Percentiles rank a stretch among this genome's conserved stretches.
These are phyloP conservation scores for Scomber japonicus DNA, from an alignment of 2,113 vertebrate genomes.

Conservation along the genomic window DNA sequence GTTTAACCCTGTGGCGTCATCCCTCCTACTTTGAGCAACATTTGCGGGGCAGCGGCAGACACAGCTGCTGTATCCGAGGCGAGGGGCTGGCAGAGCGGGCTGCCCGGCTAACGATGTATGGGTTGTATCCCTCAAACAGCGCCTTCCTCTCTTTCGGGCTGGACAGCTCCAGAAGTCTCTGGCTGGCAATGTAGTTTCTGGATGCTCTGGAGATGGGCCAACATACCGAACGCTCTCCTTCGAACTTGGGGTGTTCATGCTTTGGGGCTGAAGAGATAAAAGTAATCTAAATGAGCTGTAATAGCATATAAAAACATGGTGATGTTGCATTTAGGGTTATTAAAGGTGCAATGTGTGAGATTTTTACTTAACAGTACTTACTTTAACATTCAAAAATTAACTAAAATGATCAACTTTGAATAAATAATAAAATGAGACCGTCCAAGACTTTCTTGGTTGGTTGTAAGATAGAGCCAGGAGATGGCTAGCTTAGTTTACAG, in stretches of 20 bases:
- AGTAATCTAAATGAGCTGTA: not conserved
- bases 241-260: conserved; percentile 58
- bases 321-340: no score
- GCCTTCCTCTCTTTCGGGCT: conserved; percentile 67
- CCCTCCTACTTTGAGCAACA: conserved; percentile 49
- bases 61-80: conserved; percentile 75
- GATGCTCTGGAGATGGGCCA: conserved; percentile 63
- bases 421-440: no score
- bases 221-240: conserved; percentile 55
- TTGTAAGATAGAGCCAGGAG: no score
- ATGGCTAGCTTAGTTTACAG: no score
- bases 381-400: no score
- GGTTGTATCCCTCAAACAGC: conserved; percentile 75
- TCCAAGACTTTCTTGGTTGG: no score
- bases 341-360: no score
- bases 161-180: conserved; percentile 73
- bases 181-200: conserved; percentile 47
- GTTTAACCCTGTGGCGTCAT: not conserved
- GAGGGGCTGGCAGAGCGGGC: conserved; percentile 74
- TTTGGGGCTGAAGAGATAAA: conserved; percentile 69
- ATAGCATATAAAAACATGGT: no score
- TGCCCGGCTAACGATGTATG: conserved; percentile 67
- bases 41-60: conserved; percentile 77
- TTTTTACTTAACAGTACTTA: no score
- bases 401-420: no score